phyloP scores from a whole-genome alignment of 1,140 invertebrate genomes.

The Temnothorax nylanderi region DNA sequence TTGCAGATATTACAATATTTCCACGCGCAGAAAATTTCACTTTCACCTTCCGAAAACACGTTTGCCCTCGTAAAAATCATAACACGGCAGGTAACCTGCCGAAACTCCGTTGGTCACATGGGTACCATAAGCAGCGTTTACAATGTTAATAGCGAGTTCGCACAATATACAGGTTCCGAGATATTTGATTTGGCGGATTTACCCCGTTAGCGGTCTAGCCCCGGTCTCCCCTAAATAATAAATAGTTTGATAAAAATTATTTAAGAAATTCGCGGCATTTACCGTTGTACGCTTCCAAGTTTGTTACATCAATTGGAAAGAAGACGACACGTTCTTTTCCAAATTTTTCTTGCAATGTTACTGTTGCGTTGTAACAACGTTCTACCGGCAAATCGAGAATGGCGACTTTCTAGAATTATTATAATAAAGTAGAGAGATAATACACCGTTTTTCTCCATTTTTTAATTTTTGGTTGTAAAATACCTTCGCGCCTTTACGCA shows the following conservation, averaged over 20 bases:
- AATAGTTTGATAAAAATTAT: neutral
- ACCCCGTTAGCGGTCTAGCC: too few relatives aligned
- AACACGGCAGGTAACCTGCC: too few relatives aligned
- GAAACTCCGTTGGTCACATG: too few relatives aligned
- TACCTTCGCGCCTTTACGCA: slow-evolving; percentile 80
- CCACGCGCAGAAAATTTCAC: too few relatives aligned
- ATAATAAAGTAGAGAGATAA: neutral
- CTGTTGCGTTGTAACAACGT: neutral
- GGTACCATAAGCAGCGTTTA: too few relatives aligned
- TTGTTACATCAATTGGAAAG: slow-evolving; percentile 78
- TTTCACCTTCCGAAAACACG: too few relatives aligned
- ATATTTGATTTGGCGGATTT: too few relatives aligned
- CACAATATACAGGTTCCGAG: too few relatives aligned
- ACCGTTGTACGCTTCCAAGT: slow-evolving; percentile 54
- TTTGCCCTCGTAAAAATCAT: too few relatives aligned
- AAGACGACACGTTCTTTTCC: slow-evolving; percentile 76
- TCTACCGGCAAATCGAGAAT: slow-evolving; percentile 18
- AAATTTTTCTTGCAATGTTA: slow-evolving; percentile 71
- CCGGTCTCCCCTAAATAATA: too few relatives aligned
- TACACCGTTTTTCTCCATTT: slow-evolving; percentile 4
- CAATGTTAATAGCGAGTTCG: too few relatives aligned
- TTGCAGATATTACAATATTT: too few relatives aligned
- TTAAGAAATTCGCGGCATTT: neutral
- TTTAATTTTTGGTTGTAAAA: slow-evolving; percentile 16
- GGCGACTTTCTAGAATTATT: slow-evolving; percentile 40